Base-by-base conservation (phyloP, 2,113 vertebrate genomes). In the Sturnus vulgaris region DNA sequence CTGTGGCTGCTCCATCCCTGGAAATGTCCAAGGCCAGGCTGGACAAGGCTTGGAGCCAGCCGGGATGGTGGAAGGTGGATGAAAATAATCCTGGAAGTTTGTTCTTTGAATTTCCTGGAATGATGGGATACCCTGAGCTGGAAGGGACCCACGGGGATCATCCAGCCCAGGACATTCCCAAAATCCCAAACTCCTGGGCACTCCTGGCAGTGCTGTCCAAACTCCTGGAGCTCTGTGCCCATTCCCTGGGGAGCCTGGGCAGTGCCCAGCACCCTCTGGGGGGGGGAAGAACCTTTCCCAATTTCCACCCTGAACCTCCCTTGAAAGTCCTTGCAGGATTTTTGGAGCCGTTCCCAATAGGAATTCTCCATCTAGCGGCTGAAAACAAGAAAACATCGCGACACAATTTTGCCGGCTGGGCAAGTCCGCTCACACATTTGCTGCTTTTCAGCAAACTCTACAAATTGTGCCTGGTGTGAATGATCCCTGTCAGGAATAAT, bases 261-360 rank as follows among this genome's bases (percentile, higher is more conserved):
- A 68, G n/a, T 66, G 64, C 23, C 49, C 19, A 46, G 3, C 55
- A 30, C 35, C 49, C 18, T 28, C 22, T 14, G 60, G 2, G 68
- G 37, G 68, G 37, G 37, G 12, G 10, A 18, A 68, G 20, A 31
- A 4, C 53, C 46, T 35, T 50, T 12, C 72, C 47, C 19, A 2
- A 22, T 2, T 0, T 12, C 61, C 53, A 30, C 0, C 22, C 53
- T 9, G 1, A 46, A 1, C 20, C 30, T 53, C 5, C 16, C 39
- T 46, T 40, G 56, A 7, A 23, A 71, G 7, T 28, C 21, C n/a
- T 44, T 15, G 23, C 11, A 9, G 60, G 25, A 24, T 56, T 73
- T 90, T 61, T 33, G 5, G 39, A 39, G 90, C 37, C 12, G 27
- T 77, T 84, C 28, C 6, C 44, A 6, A 4, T 71, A 40, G 49